Evolutionary conservation across 64 coral and sea anemone genomes (phyloP).

Genomic region (Astreopora myriophthalma): DNA sequence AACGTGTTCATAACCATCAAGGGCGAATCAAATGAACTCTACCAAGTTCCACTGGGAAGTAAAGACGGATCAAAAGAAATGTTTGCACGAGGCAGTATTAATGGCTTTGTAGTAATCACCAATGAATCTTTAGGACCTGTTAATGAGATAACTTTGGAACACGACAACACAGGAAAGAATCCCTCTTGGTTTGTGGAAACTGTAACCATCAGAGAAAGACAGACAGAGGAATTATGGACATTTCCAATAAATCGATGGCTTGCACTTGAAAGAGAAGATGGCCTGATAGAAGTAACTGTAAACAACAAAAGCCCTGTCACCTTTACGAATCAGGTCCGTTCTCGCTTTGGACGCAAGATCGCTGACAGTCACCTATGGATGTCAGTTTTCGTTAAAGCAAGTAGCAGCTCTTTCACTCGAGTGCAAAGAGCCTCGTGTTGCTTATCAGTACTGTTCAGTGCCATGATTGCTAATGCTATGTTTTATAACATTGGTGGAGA

Average conservation of each 20-base stretch:
- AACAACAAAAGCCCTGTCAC: not conserved
- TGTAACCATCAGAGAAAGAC: conserved; percentile 25
- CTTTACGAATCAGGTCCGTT: conserved; percentile 23
- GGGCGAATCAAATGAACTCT: conserved; percentile 18
- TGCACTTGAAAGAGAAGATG: conserved; percentile 64
- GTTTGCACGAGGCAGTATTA: conserved; percentile 54
- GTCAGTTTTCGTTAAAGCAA: conserved; percentile 62
- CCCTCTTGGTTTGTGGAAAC: conserved; percentile 68
- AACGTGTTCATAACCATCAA: conserved; percentile 19
- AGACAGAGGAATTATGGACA: conserved; percentile 28
- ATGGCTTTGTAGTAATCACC: conserved; percentile 46
- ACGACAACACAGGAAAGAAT: conserved; percentile 55
- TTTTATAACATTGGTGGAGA: conserved; percentile 76
- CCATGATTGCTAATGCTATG: conserved; percentile 82
- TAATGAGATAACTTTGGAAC: conserved; percentile 48
- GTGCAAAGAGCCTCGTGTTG: conserved; percentile 76
- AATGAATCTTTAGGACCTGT: conserved; percentile 29
- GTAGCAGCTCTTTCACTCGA: conserved; percentile 53
- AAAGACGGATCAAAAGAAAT: not conserved
- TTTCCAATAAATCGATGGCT: conserved; percentile 71
- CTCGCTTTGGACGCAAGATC: conserved; percentile 36
- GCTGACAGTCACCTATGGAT: conserved; percentile 76
- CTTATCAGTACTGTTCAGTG: conserved; percentile 42
- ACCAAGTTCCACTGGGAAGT: not conserved
- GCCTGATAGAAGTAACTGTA: conserved; percentile 51